Evolutionary conservation across 2,797 vertebrate species (phyloP).

Genomic region (Nasua narica): DNA sequence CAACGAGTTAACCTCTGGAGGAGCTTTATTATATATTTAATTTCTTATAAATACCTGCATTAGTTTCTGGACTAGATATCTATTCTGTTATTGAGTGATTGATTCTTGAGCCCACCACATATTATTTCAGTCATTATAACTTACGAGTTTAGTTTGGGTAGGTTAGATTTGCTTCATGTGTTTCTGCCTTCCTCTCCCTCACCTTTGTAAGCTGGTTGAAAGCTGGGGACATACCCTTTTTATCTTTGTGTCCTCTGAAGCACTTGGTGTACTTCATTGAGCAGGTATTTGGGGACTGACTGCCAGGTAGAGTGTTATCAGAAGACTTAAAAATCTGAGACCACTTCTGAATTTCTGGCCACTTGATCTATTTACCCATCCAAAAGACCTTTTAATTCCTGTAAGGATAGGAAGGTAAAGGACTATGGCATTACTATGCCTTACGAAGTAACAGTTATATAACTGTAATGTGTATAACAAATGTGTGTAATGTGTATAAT

Average conservation of each 20-base stretch:
- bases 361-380: not conserved
- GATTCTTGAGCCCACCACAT: not conserved
- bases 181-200: not conserved
- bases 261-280: not conserved
- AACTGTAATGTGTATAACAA: not conserved
- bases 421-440: not conserved
- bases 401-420: not conserved
- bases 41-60: not conserved
- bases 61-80: slow-evolving; percentile 12
- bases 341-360: not conserved
- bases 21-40: slow-evolving; percentile 14
- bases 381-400: not conserved
- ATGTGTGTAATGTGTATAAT: not conserved
- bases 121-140: not conserved
- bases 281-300: not conserved
- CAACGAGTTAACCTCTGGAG: not conserved
- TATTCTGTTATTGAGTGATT: not conserved
- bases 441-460: not conserved
- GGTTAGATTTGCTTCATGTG: not conserved
- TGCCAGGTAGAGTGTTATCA: not conserved
- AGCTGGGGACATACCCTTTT: not conserved
- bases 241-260: not conserved
- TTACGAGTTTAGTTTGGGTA: slow-evolving; percentile 1
- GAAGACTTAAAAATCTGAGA: slow-evolving; percentile 17
- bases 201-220: not conserved